phyloP scores from a whole-genome alignment of 2,113 vertebrate species.

The Hypomesus transpacificus region DNA sequence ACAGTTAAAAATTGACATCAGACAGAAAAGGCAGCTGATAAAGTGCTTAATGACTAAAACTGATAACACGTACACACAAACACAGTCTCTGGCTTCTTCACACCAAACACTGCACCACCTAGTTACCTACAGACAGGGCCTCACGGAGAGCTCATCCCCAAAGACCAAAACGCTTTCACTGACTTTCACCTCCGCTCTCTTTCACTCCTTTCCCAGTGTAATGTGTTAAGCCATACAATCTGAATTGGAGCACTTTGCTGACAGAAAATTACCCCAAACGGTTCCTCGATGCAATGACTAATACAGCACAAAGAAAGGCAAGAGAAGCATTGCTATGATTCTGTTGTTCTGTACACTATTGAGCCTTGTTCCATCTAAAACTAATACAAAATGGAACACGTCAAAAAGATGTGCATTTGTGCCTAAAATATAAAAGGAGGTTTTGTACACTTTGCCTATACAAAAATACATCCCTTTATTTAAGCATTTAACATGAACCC shows the following conservation, averaged over 20 bases:
- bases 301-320: neutral
- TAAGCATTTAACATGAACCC: slow-evolving; percentile 19
- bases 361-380: neutral
- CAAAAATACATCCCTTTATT: slow-evolving; percentile 64
- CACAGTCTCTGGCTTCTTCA: neutral
- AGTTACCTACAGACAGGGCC: too few relatives aligned
- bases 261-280: too few relatives aligned
- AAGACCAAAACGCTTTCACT: too few relatives aligned
- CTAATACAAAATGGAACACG: neutral
- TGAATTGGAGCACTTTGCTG: too few relatives aligned
- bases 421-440: slow-evolving; percentile 34
- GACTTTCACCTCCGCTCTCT: too few relatives aligned
- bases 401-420: slow-evolving; percentile 13
- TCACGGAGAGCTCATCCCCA: too few relatives aligned
- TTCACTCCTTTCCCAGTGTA: too few relatives aligned
- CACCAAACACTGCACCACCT: neutral
- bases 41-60: neutral
- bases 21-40: slow-evolving; percentile 2
- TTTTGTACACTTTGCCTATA: slow-evolving; percentile 47
- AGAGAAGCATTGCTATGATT: neutral
- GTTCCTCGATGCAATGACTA: neutral
- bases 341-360: neutral
- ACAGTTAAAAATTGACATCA: neutral
- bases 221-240: too few relatives aligned
- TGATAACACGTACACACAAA: neutral